phyloP scores from a whole-genome alignment of 2,888 invertebrate species.

The Patella ulyssiponensis region DNA sequence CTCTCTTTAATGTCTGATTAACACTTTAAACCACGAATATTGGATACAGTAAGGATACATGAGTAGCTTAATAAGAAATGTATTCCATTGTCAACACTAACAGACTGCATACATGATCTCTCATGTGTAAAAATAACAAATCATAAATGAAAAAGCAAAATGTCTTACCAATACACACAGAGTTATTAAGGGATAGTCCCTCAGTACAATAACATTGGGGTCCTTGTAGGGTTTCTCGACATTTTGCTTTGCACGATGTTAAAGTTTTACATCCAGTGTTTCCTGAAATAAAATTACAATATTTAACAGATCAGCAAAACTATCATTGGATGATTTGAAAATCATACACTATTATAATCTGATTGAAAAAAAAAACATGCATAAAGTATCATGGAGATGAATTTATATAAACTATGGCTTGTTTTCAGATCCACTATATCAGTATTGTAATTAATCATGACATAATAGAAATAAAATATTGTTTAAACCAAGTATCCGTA shows the following conservation, averaged over 20 bases:
- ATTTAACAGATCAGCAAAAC: no score
- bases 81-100: no score
- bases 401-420: neutral
- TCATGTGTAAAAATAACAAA: conserved; percentile 19
- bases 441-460: neutral
- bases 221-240: conserved; percentile 50
- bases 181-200: conserved; percentile 38
- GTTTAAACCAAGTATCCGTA: no score
- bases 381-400: no score
- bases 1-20: no score
- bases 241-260: neutral
- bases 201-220: conserved; percentile 58
- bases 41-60: no score
- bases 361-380: no score
- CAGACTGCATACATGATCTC: no score
- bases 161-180: conserved; percentile 47
- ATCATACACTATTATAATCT: no score
- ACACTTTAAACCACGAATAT: no score
- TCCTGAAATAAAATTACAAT: conserved; percentile 20
- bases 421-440: neutral
- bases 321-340: no score
- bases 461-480: neutral
- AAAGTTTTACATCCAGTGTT: conserved; percentile 42
- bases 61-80: no score
- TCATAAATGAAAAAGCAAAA: neutral